Evolutionary conservation across 2,113 vertebrate species (phyloP).

Genomic region (Thamnaconus septentrionalis): DNA sequence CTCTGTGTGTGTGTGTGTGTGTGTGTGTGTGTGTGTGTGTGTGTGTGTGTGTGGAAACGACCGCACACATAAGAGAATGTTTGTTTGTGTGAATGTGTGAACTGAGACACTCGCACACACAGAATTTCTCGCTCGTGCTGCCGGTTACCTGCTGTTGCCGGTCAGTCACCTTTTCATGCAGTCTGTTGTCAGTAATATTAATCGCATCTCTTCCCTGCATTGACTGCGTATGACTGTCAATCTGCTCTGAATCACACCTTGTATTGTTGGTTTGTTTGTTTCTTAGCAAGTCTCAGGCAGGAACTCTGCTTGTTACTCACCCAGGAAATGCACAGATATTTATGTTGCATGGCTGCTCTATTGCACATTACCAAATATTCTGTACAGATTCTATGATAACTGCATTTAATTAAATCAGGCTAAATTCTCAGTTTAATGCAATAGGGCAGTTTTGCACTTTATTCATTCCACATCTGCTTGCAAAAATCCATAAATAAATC

Average conservation of each 20-base stretch:
- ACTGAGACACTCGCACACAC: no score
- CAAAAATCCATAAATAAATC: no score
- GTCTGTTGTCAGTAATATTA: slow-evolving; percentile 50
- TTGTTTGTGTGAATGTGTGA: not conserved
- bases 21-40: slow-evolving; percentile 36
- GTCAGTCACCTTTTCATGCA: slow-evolving; percentile 45
- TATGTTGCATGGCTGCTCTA: no score
- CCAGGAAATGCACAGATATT: no score
- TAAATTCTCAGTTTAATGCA: no score
- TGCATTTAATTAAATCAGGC: no score
- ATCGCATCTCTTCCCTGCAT: slow-evolving; percentile 34
- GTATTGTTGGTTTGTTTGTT: not conserved
- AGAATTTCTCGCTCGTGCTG: not conserved
- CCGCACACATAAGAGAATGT: not conserved
- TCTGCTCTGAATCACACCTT: slow-evolving; percentile 18
- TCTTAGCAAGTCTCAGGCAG: no score
- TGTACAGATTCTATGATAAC: no score
- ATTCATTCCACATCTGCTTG: no score
- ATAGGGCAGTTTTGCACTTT: no score
- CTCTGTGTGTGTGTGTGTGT: slow-evolving; percentile 37
- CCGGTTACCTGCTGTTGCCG: slow-evolving; percentile 34
- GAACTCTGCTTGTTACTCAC: no score
- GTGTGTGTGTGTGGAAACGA: slow-evolving; percentile 4
- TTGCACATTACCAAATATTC: no score
- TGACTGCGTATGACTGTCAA: slow-evolving; percentile 16